Percentiles rank a stretch among this genome's conserved stretches.
Conservation (phyloP, 2,113 vertebrate species). For the Catagonus wagneri region DNA sequence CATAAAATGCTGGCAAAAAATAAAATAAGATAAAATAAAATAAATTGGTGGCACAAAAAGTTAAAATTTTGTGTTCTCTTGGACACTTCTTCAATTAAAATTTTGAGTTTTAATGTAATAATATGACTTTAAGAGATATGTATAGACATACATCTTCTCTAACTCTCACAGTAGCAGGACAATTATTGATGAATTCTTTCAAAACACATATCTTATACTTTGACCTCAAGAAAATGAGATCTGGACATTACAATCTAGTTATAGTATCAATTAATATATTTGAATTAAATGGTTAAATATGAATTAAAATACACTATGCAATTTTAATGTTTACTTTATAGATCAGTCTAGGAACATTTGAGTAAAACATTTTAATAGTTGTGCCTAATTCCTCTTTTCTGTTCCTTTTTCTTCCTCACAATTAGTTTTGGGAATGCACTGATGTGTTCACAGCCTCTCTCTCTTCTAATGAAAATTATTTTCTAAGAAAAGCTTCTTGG, state of each 20-base stretch:
- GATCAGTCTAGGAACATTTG: not conserved
- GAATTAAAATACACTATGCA: not conserved
- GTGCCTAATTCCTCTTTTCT: not conserved
- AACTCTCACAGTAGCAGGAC: not conserved
- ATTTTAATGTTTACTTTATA: not conserved
- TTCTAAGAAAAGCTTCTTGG: conserved; percentile 16
- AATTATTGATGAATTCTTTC: not conserved
- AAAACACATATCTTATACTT: not conserved
- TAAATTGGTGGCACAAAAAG: not conserved
- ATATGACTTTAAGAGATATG: not conserved
- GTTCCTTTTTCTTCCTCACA: not conserved
- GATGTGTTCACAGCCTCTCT: not conserved
- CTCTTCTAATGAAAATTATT: conserved; percentile 17
- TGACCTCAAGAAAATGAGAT: not conserved
- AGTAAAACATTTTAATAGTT: not conserved
- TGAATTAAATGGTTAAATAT: not conserved
- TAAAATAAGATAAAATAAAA: not conserved
- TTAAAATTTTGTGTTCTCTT: not conserved
- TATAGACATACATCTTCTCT: not conserved
- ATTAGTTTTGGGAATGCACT: not conserved
- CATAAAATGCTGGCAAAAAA: not conserved
- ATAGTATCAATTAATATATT: not conserved
- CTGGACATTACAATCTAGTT: not conserved
- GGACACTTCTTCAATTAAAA: not conserved
- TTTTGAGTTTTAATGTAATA: not conserved